Evolutionary conservation across 2,888 invertebrate genomes (phyloP), one percentile per base, ranked within the genome.

Genomic region (Lithophane semibrunnea): DNA sequence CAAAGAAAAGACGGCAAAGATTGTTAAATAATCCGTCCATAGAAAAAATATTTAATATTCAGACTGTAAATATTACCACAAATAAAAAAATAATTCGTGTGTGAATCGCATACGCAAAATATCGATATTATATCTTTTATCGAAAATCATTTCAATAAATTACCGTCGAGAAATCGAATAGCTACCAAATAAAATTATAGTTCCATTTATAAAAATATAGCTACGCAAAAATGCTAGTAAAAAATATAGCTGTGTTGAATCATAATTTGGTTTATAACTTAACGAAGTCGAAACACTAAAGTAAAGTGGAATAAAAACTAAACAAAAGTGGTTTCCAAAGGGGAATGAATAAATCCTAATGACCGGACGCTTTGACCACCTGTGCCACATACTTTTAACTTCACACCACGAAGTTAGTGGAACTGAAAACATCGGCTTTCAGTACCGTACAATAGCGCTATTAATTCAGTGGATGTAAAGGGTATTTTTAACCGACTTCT

Each of bases 301-400:
- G 16, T 42, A n/a, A 61, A 80, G n/a, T 13, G 42, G 47, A 49
- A 63, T 67, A 69, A 76, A 82, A 68, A 47, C 12, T 9, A 12
- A 67, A 63, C 70, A 63, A 65, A 81, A 71, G 44, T 42, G 69
- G 74, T 64, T 71, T 56, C 5, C 44, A 49, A 47, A 56, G 29
- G 1, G 52, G 18, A 77, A 73, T 82, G 73, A 73, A 73, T 82
- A 82, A 68, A 37, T 49, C 63, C 18, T 83, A 83, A 85, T 73
- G 77, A 82, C 18, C 63, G 37, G 18, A 54, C 72, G 49, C 12
- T 56, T 60, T 44, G 63, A 56, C 83, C 83, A 82, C 73, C 83
- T 77, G 83, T 1, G 72, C 58, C 68, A 63, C 47, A 54, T 52
- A 70, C 44, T 73, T 76, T n/a, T 49, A 47, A 76, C 71, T 66